Evolutionary conservation across 2,113 vertebrate species (phyloP).

Genomic region (Chaetodon trifascialis): DNA sequence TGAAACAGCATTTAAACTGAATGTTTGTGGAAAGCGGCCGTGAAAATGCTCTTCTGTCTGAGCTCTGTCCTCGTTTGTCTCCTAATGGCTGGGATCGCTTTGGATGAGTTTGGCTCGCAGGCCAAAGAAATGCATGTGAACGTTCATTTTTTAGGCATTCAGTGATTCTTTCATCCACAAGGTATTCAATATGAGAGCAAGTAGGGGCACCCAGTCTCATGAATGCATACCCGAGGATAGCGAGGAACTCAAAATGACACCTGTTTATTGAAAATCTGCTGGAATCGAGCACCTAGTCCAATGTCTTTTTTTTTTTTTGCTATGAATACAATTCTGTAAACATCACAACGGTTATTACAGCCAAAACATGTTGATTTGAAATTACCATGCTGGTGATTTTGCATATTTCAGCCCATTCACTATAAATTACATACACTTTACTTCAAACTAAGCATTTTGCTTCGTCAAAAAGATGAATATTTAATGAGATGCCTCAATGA

Average conservation of each 20-base stretch:
- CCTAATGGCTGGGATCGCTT: conserved; percentile 13
- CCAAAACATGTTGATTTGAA: not conserved
- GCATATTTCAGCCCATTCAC: not conserved
- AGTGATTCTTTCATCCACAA: not conserved
- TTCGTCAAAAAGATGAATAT: not conserved
- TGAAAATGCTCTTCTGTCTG: conserved; percentile 23
- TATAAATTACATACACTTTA: not conserved
- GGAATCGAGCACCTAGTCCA: not conserved
- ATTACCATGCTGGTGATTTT: not conserved
- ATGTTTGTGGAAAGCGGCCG: conserved; percentile 44
- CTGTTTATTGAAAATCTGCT: conserved; percentile 10
- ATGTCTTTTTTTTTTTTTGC: not conserved
- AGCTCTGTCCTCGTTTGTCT: conserved; percentile 4
- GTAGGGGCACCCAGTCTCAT: not conserved
- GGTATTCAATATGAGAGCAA: not conserved
- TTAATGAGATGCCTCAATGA: not conserved
- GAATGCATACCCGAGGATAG: not conserved
- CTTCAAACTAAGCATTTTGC: not conserved
- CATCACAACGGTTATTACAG: not conserved
- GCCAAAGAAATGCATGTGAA: not conserved
- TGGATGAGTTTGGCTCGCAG: not conserved
- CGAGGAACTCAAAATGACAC: not conserved
- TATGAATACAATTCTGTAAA: not conserved
- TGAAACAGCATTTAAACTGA: conserved; percentile 37
- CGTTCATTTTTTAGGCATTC: not conserved